Base-by-base conservation (phyloP, 37 sponge, comb jelly and placozoan genomes). In the Bolinopsis microptera region DNA sequence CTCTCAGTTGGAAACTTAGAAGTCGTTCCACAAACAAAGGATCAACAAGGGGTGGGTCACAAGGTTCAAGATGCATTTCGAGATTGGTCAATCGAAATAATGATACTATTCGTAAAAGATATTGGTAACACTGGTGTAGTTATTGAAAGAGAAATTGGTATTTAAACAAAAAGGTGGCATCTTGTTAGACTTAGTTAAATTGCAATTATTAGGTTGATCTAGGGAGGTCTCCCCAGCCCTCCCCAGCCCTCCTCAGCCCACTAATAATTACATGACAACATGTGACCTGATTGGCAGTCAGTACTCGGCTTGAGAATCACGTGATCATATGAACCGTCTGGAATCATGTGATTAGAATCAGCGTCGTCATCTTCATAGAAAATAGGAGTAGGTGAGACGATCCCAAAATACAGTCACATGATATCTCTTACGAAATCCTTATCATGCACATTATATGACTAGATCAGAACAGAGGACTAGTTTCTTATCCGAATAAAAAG, bases 31-130 rank as follows among this genome's bases (percentile, higher is more conserved):
- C 30, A 27, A 86, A 86, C 30, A 86, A 48, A 2, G 90, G 90
- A 34, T 86, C 90, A 0, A 86, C 22, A 9, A 86, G 48, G 36
- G 90, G 90, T n/a, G 90, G 90, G 90, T 86, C 30, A 27, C 90
- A 86, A 3, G 90, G 90, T 34, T 86, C 90, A 24, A 86, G 61
- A 28, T 86, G 32, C 90, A 86, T 86, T 27, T 34, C 21, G 35
- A 72, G 13, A 72, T 48, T 48, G 5, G 61, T 18, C 61, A 13
- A 48, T 48, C 9, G 13, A 48, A 48, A 48, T 13, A 48, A 48
- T 5, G 13, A 48, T 18, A 48, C 61, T 48, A n/a, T n/a, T n/a
- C n/a, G n/a, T n/a, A n/a, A n/a, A n/a, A n/a, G n/a, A n/a, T n/a
- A n/a, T n/a, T n/a, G n/a, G n/a, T n/a, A n/a, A n/a, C n/a, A n/a